These are phyloP conservation scores for Vanessa atalanta DNA, from an alignment of 1,140 invertebrate genomes.

Conservation along the genomic window DNA sequence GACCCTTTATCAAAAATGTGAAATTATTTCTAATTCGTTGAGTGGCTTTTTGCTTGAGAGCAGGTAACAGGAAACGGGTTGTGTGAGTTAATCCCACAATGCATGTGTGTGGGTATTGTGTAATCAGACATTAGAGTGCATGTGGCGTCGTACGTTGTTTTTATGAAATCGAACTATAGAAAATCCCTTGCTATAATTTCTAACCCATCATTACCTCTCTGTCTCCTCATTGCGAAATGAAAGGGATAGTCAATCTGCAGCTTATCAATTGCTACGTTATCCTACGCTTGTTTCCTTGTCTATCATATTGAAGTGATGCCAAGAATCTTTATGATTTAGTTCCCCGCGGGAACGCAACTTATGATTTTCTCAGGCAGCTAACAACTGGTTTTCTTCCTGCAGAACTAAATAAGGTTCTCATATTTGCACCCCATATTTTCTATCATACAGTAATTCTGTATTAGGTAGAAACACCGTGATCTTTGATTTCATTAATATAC, in stretches of 20 bases:
- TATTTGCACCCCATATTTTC: slow-evolving; percentile 58
- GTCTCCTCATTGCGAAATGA: slow-evolving; percentile 13
- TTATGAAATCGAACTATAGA: slow-evolving; percentile 44
- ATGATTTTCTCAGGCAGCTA: slow-evolving; percentile 72
- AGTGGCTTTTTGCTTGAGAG: slow-evolving; percentile 65
- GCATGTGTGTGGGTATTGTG: slow-evolving; percentile 48
- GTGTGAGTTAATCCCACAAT: slow-evolving; percentile 63
- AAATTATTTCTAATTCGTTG: slow-evolving; percentile 73
- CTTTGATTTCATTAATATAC: slow-evolving; percentile 11
- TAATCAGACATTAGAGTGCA: slow-evolving; percentile 54
- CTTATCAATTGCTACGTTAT: slow-evolving; percentile 5
- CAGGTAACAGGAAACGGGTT: slow-evolving; percentile 77
- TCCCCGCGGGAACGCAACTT: slow-evolving; percentile 49
- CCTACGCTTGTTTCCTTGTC: slow-evolving; percentile 26
- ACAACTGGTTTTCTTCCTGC: slow-evolving; percentile 67
- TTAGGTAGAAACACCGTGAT: slow-evolving; percentile 23
- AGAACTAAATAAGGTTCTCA: slow-evolving; percentile 68
- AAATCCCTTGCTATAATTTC: slow-evolving; percentile 8
- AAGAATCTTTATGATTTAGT: slow-evolving; percentile 64
- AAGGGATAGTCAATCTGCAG: background rate
- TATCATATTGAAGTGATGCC: slow-evolving; percentile 22
- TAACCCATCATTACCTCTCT: slow-evolving; percentile 36
- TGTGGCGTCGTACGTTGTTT: slow-evolving; percentile 57
- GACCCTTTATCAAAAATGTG: slow-evolving; percentile 50
- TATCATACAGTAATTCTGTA: slow-evolving; percentile 23